Percentiles rank a stretch among this genome's conserved stretches.
Evolutionary conservation across 2,113 vertebrate species (phyloP).

Genomic region (Myrmophylax atrothorax): DNA sequence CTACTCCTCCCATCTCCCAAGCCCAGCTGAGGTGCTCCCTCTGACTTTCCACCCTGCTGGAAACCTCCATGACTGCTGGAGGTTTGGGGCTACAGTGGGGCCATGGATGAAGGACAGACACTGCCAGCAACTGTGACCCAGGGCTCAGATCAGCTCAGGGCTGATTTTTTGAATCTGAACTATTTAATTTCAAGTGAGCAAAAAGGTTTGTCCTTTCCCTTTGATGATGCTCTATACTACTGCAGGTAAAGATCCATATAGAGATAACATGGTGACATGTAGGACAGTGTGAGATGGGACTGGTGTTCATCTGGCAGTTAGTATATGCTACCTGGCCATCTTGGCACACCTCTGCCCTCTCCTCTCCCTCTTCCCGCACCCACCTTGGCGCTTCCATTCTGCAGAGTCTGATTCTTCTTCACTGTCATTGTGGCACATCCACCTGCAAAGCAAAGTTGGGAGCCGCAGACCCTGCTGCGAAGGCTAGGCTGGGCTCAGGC

Average conservation of each 20-base stretch:
- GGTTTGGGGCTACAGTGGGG: not conserved
- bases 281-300: fast-evolving
- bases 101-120: not conserved
- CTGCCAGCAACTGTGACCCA: fast-evolving
- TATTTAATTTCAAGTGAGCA: not conserved
- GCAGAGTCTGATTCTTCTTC: constrained; percentile 44
- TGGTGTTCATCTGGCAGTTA: not conserved
- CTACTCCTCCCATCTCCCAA: not conserved
- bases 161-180: not conserved
- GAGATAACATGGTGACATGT: not conserved
- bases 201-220: not conserved
- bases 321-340: fast-evolving
- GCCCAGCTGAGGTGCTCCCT: fast-evolving
- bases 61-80: not conserved
- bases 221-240: not conserved
- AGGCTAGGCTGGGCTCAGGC: not conserved
- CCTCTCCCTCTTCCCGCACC: not conserved
- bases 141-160: not conserved
- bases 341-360: not conserved
- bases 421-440: constrained; percentile 18
- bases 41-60: not conserved
- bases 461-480: not conserved
- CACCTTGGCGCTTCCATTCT: constrained; percentile 71
- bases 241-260: not conserved
- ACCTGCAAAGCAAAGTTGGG: constrained; percentile 47